These are phyloP conservation scores for Diorhabda elongata DNA, from an alignment of 1,140 invertebrate species.

Conservation along the genomic window DNA sequence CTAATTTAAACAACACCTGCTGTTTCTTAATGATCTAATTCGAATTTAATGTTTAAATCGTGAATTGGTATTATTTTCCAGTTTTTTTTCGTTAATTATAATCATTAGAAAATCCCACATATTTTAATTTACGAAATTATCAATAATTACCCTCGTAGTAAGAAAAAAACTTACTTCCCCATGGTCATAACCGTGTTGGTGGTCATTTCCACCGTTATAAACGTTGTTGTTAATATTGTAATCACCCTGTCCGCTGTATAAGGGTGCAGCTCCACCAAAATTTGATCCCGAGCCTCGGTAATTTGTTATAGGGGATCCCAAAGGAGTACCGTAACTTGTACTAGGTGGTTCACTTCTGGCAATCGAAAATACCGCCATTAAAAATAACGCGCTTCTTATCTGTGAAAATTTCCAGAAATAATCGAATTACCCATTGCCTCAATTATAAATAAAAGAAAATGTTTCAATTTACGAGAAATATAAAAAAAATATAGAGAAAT, in stretches of 20 bases:
- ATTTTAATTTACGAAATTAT: too few species aligned
- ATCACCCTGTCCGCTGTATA: conserved; percentile 18
- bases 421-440: too few species aligned
- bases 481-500: too few species aligned
- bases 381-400: not conserved
- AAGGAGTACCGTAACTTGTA: conserved; percentile 32
- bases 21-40: too few species aligned
- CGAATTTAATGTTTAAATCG: too few species aligned
- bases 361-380: conserved; percentile 3
- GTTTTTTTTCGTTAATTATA: too few species aligned
- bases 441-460: too few species aligned
- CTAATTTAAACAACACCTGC: too few species aligned
- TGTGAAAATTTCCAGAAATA: not conserved
- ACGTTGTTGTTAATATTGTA: conserved; percentile 31
- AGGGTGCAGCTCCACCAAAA: not conserved
- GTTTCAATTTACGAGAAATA: too few species aligned
- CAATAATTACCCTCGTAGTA: too few species aligned
- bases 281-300: conserved; percentile 22
- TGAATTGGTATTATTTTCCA: too few species aligned
- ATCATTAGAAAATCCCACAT: too few species aligned
- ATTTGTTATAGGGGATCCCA: conserved; percentile 27
- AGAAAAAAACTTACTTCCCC: conserved; percentile 11
- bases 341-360: conserved; percentile 31
- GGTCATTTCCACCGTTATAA: conserved; percentile 34
- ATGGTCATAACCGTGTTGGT: conserved; percentile 14